phyloP scores from a whole-genome alignment of 2,797 vertebrate species.

The Hippopotamyrus pictus region DNA sequence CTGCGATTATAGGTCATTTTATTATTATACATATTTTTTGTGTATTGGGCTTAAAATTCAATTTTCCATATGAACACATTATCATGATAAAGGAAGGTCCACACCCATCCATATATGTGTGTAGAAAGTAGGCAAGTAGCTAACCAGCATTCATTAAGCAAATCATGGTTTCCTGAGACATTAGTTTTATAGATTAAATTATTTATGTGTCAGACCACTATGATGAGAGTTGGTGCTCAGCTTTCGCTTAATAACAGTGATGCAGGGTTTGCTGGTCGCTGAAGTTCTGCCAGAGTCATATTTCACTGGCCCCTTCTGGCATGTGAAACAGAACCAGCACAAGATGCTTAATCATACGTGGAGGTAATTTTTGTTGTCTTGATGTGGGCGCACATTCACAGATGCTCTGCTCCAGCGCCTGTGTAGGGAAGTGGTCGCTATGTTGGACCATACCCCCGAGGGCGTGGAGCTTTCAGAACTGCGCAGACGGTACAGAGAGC shows the following conservation, averaged over 20 bases:
- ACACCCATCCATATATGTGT: neutral
- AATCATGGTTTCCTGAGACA: neutral
- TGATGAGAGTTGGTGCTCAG: neutral
- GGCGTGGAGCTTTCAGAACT: slow-evolving; percentile 33
- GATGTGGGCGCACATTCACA: neutral
- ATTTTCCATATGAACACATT: neutral
- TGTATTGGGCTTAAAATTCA: neutral
- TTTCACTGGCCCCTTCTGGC: neutral
- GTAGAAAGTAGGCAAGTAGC: neutral
- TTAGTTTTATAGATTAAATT: neutral
- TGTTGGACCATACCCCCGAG: slow-evolving; percentile 19
- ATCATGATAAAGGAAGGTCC: neutral
- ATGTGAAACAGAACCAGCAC: neutral
- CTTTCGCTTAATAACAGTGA: neutral
- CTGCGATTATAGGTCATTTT: neutral
- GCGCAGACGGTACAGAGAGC: slow-evolving; percentile 22
- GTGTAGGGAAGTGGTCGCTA: slow-evolving; percentile 22
- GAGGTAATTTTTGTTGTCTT: neutral
- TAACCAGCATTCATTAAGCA: neutral
- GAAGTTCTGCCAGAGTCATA: neutral
- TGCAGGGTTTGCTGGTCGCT: neutral
- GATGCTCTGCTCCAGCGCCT: slow-evolving; percentile 22
- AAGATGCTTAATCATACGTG: neutral
- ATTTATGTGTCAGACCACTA: neutral
- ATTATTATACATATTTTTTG: neutral